These are phyloP conservation scores for Pseudorhiza aurosa DNA, from an alignment of 30 jellyfish, hydroid and myxozoan species.

Conservation along the genomic window DNA sequence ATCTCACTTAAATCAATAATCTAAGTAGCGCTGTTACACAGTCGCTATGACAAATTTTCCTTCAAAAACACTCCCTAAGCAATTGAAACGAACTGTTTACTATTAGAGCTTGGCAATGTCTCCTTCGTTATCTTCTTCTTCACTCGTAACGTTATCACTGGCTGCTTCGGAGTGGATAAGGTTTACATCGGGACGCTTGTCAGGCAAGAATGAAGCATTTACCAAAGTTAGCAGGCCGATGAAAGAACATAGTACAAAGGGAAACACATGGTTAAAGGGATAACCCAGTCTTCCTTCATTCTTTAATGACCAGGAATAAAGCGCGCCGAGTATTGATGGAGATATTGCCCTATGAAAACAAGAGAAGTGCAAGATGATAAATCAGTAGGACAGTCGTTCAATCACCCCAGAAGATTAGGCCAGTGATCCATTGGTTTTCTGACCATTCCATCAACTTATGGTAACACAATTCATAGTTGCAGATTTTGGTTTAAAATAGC, in stretches of 20 bases:
- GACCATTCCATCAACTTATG: too few relatives aligned
- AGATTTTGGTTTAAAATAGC: too few relatives aligned
- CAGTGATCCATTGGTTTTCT: too few relatives aligned
- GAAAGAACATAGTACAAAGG: constrained; percentile 23
- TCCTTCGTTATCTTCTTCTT: not conserved
- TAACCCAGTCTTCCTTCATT: constrained; percentile 34
- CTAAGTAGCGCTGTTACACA: too few relatives aligned
- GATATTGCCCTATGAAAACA: constrained; percentile 29
- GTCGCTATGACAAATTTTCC: too few relatives aligned
- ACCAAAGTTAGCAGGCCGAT: constrained; percentile 5
- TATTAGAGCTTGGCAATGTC: not conserved
- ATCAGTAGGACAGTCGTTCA: too few relatives aligned
- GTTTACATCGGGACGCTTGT: not conserved
- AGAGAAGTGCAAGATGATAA: too few relatives aligned
- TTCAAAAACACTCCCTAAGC: too few relatives aligned
- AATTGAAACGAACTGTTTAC: too few relatives aligned
- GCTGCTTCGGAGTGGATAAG: not conserved
- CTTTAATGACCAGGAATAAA: constrained; percentile 29
- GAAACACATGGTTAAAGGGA: constrained; percentile 42
- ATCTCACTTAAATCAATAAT: too few relatives aligned
- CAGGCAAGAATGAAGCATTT: constrained; percentile 8
- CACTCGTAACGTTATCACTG: not conserved
- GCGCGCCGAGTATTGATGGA: constrained; percentile 34
- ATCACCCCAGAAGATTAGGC: too few relatives aligned
- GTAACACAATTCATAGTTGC: too few relatives aligned